phyloP scores from a whole-genome alignment of 2,113 vertebrate species.

The Scortum barcoo region DNA sequence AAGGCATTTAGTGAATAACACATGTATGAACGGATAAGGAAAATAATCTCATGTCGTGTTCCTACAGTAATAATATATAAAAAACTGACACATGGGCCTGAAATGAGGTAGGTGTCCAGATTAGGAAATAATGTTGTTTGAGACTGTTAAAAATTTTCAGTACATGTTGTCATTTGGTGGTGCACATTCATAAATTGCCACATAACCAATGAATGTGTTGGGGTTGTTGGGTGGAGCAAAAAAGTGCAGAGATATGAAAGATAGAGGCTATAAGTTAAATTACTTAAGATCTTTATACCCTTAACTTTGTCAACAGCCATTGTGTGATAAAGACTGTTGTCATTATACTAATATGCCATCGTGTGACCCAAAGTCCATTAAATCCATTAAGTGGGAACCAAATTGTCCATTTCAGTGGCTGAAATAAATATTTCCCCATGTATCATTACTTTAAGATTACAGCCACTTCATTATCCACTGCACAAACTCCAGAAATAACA shows the following conservation, averaged over 20 bases:
- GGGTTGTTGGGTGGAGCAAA: background rate
- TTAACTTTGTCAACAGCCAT: background rate
- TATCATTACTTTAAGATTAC: slow-evolving; percentile 10
- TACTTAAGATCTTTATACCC: background rate
- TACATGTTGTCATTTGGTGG: background rate
- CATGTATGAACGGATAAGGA: background rate
- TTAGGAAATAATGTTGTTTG: background rate
- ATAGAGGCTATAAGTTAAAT: background rate
- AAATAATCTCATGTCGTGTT: background rate
- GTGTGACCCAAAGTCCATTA: slow-evolving; percentile 18
- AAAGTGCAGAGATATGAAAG: no score
- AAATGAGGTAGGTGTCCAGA: no score
- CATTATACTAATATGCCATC: slow-evolving; percentile 9
- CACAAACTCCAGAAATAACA: slow-evolving; percentile 34
- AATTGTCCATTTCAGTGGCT: slow-evolving; percentile 18
- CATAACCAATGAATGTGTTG: background rate
- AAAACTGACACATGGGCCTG: background rate
- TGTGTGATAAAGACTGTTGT: background rate
- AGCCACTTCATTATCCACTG: slow-evolving; percentile 21
- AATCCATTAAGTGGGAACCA: slow-evolving; percentile 17
- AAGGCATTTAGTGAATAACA: background rate
- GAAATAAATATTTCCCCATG: slow-evolving; percentile 8
- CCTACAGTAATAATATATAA: background rate
- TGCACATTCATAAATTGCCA: background rate
- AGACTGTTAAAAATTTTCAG: no score